Percentiles rank a stretch among this genome's conserved stretches.
Evolutionary conservation across 2,113 vertebrate genomes (phyloP).

Genomic region (Mirza zaza): DNA sequence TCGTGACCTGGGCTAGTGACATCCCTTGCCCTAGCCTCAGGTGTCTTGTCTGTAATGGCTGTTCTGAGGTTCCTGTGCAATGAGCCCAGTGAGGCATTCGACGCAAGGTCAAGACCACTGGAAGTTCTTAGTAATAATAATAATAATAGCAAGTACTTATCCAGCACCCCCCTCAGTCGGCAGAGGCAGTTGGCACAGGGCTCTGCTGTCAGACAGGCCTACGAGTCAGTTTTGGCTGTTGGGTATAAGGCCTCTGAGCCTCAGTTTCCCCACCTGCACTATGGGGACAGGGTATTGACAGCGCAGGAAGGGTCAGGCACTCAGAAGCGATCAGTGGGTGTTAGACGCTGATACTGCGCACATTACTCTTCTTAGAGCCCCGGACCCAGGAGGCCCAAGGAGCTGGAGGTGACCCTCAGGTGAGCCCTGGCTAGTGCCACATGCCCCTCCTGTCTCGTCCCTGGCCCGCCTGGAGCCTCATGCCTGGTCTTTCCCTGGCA

Average conservation of each 20-base stretch:
- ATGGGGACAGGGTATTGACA: neutral
- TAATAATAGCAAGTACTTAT: neutral
- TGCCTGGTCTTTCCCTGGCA: conserved; percentile 1
- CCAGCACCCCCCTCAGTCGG: neutral
- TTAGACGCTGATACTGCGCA: neutral
- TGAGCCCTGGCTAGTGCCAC: conserved; percentile 39
- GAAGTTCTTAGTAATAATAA: neutral
- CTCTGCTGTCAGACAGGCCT: neutral
- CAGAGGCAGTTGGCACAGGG: neutral
- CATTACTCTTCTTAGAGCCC: conserved; percentile 56
- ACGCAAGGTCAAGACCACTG: neutral
- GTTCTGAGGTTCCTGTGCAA: neutral
- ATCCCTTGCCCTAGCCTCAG: neutral
- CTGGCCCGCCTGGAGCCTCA: neutral
- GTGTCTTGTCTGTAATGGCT: neutral
- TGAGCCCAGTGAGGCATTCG: neutral
- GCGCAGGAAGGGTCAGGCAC: neutral
- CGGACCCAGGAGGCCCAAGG: conserved; percentile 63
- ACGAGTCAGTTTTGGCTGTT: neutral
- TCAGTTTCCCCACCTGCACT: neutral
- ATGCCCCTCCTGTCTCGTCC: neutral
- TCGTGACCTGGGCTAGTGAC: neutral
- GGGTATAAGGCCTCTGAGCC: neutral
- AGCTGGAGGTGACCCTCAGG: conserved; percentile 52
- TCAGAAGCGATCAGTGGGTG: neutral